Base-by-base conservation (phyloP, 2,113 vertebrate species). In the Motacilla tschutschensis region DNA sequence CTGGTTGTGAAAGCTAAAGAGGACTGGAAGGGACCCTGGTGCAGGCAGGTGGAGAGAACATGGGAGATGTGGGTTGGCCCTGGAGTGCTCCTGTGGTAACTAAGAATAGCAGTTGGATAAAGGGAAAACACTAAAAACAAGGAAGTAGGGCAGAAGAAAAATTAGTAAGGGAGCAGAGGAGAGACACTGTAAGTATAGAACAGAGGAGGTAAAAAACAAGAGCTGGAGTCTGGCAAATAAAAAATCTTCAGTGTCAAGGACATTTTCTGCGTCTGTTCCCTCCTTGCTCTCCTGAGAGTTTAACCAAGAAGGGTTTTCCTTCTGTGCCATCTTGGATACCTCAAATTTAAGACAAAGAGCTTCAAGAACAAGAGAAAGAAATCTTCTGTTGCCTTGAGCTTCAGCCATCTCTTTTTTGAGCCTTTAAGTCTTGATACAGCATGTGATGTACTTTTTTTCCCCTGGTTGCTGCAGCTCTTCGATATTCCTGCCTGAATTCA, bases 31-130 rank as follows among this genome's bases (percentile, higher is more conserved):
- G n/a, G n/a, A 46, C 20, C 3, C 5, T 26, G 67, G 14, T 19
- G 36, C 21, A 35, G 40, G 53, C 43, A 72, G 40, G 29, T 54
- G 54, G 53, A 25, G 38, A 25, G 64, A 72, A 25, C 8, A 3
- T 0, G 0, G 17, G 51, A 59, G 21, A 43, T 12, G 22, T 9
- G 43, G 16, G 36, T 18, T 44, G 50, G 22, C 35, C 19, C 46
- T 48, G 28, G 38, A 36, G 18, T 12, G 43, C 20, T 85, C 28
- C 46, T 40, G 64, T 16, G 50, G 21, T 41, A 31, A 36, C 17
- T 33, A n/a, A 31, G 18, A 54, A 7, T 4, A 66, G 41, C 17
- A 22, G 36, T 2, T 36, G 53, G 31, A 72, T 5, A 5, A 72
- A 59, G 20, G 33, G 44, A 59, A 80, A 74, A 58, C 3, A 2